Base-by-base conservation (phyloP, 2,113 vertebrate species). In the Azemiops feae region DNA sequence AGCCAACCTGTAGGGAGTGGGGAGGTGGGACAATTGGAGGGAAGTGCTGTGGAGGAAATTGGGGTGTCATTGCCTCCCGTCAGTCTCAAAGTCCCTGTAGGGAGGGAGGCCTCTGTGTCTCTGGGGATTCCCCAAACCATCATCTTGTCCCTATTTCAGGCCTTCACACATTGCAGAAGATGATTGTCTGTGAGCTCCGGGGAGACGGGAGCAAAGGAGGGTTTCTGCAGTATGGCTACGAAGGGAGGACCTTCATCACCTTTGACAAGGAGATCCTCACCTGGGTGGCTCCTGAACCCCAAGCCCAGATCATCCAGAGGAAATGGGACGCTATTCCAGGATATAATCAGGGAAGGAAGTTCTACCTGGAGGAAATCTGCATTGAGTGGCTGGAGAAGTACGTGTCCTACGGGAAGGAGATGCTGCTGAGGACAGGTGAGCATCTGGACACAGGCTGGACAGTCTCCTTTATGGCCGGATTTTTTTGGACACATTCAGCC, bases 261-360 rank as follows among this genome's bases (percentile, higher is more conserved):
- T 69, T 69, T 0, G 30, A 69, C 64, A 69, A 69, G 30, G 30
- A 34, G 64, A 34, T 1, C 5, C 64, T 6, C 14, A 18, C 30
- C 5, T 69, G 64, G 64, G 64, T 69, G 64, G 64, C 64, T 34
- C 0, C 30, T 1, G 1, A 16, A 0, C 30, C 64, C 14, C 30
- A 6, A 5, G 64, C 64, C 64, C 64, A 18, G 64, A 74, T 74
- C 4, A 69, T 4, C n/a, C 0, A 69, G n/a, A 69, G 64, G 64
- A 69, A 18, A 34, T 69, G 12, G 64, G 64, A 74, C 0, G 5
- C 5, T 74, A 0, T 34, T 74, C 64, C 64, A 74, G 64, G 14
- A 74, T 0, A 0, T 0, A 74, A 74, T 34, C 5, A 34, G 64
- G 0, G 5, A 2, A 0, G 0, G 0, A 74, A 34, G n/a, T 0